These are phyloP conservation scores for Halichoerus grypus DNA, from an alignment of 2,113 vertebrate genomes.

Conservation along the genomic window DNA sequence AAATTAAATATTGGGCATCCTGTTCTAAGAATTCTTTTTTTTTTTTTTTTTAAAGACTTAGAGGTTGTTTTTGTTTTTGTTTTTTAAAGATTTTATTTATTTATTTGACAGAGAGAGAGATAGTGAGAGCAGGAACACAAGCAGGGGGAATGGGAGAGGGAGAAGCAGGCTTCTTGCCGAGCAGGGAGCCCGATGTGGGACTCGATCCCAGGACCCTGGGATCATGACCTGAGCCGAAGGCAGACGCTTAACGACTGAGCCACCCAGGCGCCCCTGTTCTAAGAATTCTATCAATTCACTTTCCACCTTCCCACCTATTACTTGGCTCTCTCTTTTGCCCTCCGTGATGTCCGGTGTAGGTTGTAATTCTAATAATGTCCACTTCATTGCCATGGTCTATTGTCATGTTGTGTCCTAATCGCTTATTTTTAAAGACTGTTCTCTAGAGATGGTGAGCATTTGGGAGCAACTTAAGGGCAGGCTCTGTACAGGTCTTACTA, in stretches of 20 bases:
- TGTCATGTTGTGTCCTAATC: background rate
- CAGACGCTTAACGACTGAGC: too few species aligned
- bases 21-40: background rate
- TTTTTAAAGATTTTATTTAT: too few species aligned
- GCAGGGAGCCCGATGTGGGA: too few species aligned
- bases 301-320: background rate
- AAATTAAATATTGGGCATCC: background rate
- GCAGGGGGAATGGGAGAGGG: too few species aligned
- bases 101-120: too few species aligned
- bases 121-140: too few species aligned
- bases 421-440: background rate
- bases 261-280: background rate
- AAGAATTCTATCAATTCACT: background rate
- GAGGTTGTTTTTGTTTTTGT: too few species aligned
- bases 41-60: too few species aligned
- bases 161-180: too few species aligned
- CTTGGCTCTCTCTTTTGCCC: background rate
- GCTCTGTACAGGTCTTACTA: background rate
- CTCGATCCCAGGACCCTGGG: too few species aligned
- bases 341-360: background rate
- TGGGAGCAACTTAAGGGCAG: background rate
- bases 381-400: background rate
- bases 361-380: background rate
- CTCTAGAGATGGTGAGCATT: background rate
- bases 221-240: too few species aligned